Percentiles rank a stretch among this genome's conserved stretches.
phyloP scores from a whole-genome alignment of 2,888 invertebrate species.

The Machimus atricapillus region DNA sequence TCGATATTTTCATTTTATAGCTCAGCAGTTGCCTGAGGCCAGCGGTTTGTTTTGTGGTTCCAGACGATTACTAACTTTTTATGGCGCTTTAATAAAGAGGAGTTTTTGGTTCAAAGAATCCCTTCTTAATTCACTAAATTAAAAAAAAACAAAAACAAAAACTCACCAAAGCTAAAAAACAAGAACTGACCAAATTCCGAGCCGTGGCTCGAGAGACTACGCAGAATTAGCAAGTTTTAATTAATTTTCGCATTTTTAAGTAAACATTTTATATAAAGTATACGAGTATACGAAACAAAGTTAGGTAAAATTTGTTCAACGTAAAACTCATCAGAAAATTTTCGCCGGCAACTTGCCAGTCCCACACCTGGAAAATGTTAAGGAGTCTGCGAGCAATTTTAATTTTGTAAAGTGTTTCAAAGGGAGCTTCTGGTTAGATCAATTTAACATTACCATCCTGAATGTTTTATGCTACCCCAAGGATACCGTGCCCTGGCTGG shows the following conservation, averaged over 20 bases:
- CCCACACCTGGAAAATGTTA: slow-evolving; percentile 34
- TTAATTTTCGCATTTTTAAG: background rate
- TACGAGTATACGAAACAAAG: background rate
- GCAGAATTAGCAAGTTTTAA: background rate
- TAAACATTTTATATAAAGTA: background rate
- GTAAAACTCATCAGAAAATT: slow-evolving; percentile 15
- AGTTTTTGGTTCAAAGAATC: background rate
- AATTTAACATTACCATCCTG: slow-evolving; percentile 40
- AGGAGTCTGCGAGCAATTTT: slow-evolving; percentile 38
- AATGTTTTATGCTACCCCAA: slow-evolving; percentile 37
- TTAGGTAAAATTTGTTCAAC: background rate
- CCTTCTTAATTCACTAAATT: background rate
- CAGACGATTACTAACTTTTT: background rate
- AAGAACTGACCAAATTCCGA: background rate
- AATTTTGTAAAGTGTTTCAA: slow-evolving; percentile 43
- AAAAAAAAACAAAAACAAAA: background rate
- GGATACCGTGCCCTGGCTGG: background rate
- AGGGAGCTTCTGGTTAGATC: slow-evolving; percentile 40
- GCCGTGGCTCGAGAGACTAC: background rate
- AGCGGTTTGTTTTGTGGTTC: background rate
- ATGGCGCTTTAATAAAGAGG: background rate
- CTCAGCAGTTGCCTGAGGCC: background rate
- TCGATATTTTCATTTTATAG: slow-evolving; percentile 27
- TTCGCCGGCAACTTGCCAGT: background rate
- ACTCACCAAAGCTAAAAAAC: background rate